Percentiles rank a stretch among this genome's conserved stretches.
Conservation (phyloP, 2,113 vertebrate genomes). For the Sporophila hypoxantha region DNA sequence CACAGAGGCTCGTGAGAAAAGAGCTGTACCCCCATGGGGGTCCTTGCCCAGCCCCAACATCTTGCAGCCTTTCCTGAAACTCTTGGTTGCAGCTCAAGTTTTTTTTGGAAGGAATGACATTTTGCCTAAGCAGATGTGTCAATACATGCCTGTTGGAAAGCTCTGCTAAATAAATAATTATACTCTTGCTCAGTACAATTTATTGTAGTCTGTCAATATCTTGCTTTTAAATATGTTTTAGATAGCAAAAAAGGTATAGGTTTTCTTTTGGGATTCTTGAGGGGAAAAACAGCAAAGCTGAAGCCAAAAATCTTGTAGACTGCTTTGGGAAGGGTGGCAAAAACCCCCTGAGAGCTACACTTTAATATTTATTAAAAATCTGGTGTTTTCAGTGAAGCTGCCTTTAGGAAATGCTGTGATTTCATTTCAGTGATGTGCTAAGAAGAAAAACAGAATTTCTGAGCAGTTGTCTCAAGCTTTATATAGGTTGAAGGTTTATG, state of each 20-base stretch:
- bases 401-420: neutral
- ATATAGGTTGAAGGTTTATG: neutral
- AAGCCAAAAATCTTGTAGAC: neutral
- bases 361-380: neutral
- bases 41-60: neutral
- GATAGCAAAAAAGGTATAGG: neutral
- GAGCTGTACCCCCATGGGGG: neutral
- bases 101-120: neutral
- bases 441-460: neutral
- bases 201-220: neutral
- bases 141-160: neutral
- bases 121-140: neutral
- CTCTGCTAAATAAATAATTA: neutral
- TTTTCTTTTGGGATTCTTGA: neutral
- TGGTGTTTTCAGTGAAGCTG: neutral
- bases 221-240: neutral
- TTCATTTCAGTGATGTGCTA: neutral
- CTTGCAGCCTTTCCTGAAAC: neutral
- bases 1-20: accelerated
- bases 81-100: neutral
- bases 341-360: neutral
- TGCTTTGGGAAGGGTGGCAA: neutral
- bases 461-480: neutral
- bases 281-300: neutral
- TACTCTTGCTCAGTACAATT: neutral